Evolutionary conservation across 2,888 invertebrate species (phyloP).

Genomic region (Alviniconcha strummeri): DNA sequence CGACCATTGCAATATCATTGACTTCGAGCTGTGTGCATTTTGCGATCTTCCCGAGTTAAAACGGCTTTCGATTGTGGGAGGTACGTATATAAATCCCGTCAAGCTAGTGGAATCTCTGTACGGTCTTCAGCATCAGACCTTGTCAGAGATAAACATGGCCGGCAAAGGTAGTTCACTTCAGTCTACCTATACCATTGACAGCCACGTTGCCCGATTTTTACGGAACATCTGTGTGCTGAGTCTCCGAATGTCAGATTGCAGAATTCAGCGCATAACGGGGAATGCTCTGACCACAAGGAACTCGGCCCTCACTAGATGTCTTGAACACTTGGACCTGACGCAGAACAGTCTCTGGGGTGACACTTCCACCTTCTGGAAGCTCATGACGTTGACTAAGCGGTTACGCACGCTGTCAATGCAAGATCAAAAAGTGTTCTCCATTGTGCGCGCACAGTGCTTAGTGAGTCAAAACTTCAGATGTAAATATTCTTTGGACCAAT

Average conservation of each 20-base stretch:
- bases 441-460: not conserved
- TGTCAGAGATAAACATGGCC: not conserved
- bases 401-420: not conserved
- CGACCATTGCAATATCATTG: too few species aligned
- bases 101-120: not conserved
- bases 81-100: not conserved
- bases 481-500: not conserved
- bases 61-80: not conserved
- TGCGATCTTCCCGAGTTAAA: conserved; percentile 3
- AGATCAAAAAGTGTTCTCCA: not conserved
- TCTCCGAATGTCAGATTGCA: not conserved
- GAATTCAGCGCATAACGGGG: not conserved
- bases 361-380: not conserved
- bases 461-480: not conserved
- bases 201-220: not conserved
- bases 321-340: not conserved
- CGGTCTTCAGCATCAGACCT: conserved; percentile 5
- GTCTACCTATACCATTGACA: not conserved
- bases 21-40: not conserved
- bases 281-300: not conserved
- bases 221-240: not conserved
- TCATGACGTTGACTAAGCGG: too few species aligned
- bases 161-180: not conserved
- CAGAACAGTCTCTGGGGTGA: not conserved
- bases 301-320: not conserved